These are phyloP conservation scores for Oceanodroma tethys DNA, from an alignment of 2,113 vertebrate species.

Conservation along the genomic window DNA sequence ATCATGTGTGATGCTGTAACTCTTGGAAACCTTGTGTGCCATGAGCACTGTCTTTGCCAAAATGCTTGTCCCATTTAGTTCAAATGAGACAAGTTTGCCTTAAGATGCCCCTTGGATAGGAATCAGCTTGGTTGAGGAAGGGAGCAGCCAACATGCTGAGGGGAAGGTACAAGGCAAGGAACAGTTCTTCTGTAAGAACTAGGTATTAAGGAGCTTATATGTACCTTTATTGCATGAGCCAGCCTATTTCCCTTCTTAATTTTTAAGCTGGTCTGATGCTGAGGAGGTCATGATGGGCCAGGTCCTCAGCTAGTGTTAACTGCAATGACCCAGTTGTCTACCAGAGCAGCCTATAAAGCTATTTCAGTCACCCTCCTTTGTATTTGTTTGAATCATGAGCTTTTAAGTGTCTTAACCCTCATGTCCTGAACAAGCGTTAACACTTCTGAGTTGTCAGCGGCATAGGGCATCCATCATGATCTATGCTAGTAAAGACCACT, in stretches of 20 bases:
- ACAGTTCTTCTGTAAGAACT: background rate
- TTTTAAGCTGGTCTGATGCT: slow-evolving; percentile 48
- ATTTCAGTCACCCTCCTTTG: background rate
- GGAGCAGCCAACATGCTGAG: background rate
- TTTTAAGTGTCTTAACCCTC: slow-evolving; percentile 31
- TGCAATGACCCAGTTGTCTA: background rate
- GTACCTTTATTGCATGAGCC: background rate
- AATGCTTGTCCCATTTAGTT: background rate
- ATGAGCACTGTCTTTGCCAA: background rate
- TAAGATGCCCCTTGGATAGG: background rate
- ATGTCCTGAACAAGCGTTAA: background rate
- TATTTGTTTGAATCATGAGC: background rate
- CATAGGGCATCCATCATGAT: background rate
- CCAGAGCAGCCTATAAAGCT: background rate
- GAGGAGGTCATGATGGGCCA: background rate
- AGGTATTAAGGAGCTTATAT: slow-evolving; percentile 14
- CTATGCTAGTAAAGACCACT: background rate
- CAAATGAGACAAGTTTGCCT: background rate
- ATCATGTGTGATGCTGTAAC: accelerated
- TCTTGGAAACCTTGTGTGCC: background rate
- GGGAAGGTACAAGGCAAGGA: background rate
- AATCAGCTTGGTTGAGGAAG: background rate
- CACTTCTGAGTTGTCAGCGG: background rate
- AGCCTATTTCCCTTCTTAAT: slow-evolving; percentile 24
- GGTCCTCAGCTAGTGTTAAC: background rate